Base-by-base conservation (phyloP, 2,888 invertebrate genomes). In the Leptopilina myrica region DNA sequence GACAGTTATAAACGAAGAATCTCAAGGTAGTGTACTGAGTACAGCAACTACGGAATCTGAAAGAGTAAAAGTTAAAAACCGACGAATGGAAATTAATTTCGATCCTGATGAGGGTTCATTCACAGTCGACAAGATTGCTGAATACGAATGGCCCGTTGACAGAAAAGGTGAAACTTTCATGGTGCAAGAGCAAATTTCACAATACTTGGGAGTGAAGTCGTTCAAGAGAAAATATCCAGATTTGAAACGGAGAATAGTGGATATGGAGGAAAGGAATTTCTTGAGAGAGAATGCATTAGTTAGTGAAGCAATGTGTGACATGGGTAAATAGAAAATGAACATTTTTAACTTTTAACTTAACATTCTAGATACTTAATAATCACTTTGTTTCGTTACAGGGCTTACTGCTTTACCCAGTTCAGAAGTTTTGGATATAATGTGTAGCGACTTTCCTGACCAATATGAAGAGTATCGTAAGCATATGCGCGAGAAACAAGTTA, bases 171-270 rank as follows among this genome's bases (percentile, higher is more conserved):
- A 98, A 87, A 96, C 96, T 76, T 98, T 95, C 92, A 97, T 98
- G 96, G 95, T 99, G 80, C 98, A 99, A 92, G 99, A 99, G 91
- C 99, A 96, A 91, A 96, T 99, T 82, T 97, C 98, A 0, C 97
- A 98, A 90, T 98, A 97, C 92, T 93, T 99, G 82, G 97, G 97
- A 62, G 97, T 99, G 53, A 98, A 98, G 90, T 98, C 98, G 79
- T 99, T 99, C 92, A 99, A 99, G 92, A 94, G 99, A 83, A 98
- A 98, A 90, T 98, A 98, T 92, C 96, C 97, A n/a, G 97, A 97
- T 91, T 92, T 97, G 77, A 95, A 95, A 84, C 93, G 98, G 78
- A 94, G 98, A 78, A 93, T 96, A 83, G 95, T 98, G 43, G 97
- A 98, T 85, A 97, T 97, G 93, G 97, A 97, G 84, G 99, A 99